A percentile compares a stretch with the other conserved stretches of the same genome.
phyloP scores from a whole-genome alignment of 1,140 invertebrate species.

The Macrotrachela quadricornifera region DNA sequence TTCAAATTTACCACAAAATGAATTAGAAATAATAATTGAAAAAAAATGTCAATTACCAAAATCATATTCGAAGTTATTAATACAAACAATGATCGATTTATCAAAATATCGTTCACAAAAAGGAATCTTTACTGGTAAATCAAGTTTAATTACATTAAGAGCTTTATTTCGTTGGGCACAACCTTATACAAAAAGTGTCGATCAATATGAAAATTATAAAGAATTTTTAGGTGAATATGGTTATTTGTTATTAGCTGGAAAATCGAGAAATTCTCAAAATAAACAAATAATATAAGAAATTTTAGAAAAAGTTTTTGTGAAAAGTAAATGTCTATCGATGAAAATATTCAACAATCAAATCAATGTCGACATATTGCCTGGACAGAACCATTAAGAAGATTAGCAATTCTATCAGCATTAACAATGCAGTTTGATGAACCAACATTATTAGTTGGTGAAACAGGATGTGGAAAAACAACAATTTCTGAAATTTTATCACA shows the following conservation, averaged over 20 bases:
- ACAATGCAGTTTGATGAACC: slow-evolving; percentile 77
- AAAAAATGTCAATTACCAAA: slow-evolving; percentile 62
- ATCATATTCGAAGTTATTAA: slow-evolving; percentile 83
- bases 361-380: no score
- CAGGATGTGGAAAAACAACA: slow-evolving; percentile 91
- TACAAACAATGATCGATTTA: slow-evolving; percentile 70
- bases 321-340: no score
- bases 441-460: slow-evolving; percentile 82
- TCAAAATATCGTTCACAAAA: slow-evolving; percentile 52
- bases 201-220: slow-evolving; percentile 52
- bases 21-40: slow-evolving; percentile 71
- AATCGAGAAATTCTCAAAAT: slow-evolving; percentile 63
- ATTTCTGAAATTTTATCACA: slow-evolving; percentile 72
- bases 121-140: slow-evolving; percentile 72
- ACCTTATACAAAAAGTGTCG: slow-evolving; percentile 40
- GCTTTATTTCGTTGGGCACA: slow-evolving; percentile 96
- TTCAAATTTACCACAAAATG: slow-evolving; percentile 66
- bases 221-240: slow-evolving; percentile 92
- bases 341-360: slow-evolving; percentile 58
- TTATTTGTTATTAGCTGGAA: slow-evolving; percentile 72
- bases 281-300: slow-evolving; percentile 46
- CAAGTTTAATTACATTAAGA: slow-evolving; percentile 75
- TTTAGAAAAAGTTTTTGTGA: no score
- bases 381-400: no score
- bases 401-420: slow-evolving; percentile 69